Conservation (phyloP, 2,888 invertebrate species). For the Epirrhoe alternata region DNA sequence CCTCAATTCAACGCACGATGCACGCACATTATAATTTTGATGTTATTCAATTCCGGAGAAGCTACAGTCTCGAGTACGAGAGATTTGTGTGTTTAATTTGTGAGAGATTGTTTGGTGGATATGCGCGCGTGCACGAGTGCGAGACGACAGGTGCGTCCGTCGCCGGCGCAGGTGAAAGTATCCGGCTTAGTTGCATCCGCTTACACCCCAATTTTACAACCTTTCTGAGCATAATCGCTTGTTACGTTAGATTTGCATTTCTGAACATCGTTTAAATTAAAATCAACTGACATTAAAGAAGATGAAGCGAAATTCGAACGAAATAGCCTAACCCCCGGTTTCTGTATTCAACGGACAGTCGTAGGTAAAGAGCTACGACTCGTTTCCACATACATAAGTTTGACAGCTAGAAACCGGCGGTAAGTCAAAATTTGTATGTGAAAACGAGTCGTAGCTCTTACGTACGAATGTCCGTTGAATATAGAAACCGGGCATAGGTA, state of each 20-base stretch:
- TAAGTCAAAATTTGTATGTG: no score
- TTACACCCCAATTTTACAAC: slow-evolving; percentile 56
- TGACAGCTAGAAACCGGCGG: no score
- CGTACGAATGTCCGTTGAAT: no score
- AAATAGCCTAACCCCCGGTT: no score
- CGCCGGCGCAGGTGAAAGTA: slow-evolving; percentile 71
- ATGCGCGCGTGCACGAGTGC: slow-evolving; percentile 57
- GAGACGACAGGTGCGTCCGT: slow-evolving; percentile 55
- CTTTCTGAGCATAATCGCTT: slow-evolving; percentile 24
- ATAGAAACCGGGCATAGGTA: no score
- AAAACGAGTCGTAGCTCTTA: no score
- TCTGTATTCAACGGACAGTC: no score
- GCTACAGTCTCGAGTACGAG: slow-evolving; percentile 27
- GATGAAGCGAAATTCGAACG: no score
- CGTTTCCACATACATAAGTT: no score
- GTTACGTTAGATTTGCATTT: slow-evolving; percentile 29
- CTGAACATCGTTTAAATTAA: not conserved
- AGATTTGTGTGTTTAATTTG: slow-evolving; percentile 45
- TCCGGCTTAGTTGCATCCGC: slow-evolving; percentile 68
- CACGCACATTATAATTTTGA: slow-evolving; percentile 11
- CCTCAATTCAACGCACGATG: slow-evolving; percentile 10
- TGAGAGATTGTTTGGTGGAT: slow-evolving; percentile 48
- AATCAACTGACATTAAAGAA: no score
- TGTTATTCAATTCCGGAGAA: slow-evolving; percentile 23
- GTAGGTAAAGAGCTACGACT: no score